phyloP scores from a whole-genome alignment of 2,113 vertebrate genomes.

The Cyanoderma ruficeps region DNA sequence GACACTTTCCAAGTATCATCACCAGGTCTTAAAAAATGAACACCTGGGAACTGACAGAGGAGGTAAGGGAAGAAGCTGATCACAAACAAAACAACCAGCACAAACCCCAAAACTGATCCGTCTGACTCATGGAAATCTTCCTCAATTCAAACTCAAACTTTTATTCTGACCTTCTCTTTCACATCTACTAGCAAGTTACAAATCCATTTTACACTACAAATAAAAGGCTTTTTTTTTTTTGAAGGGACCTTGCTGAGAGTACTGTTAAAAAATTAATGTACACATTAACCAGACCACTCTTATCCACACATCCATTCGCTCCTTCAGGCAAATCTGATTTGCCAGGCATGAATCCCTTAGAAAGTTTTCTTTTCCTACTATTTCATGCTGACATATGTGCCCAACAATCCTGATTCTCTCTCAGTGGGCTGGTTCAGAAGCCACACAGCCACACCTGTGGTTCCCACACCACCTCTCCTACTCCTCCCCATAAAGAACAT shows the following conservation, averaged over 20 bases:
- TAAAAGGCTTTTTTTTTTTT: neutral
- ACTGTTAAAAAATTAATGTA: neutral
- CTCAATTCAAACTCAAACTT: neutral
- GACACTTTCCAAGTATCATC: neutral
- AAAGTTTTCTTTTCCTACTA: neutral
- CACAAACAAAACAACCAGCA: neutral
- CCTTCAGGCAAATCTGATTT: neutral
- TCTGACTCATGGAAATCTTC: neutral
- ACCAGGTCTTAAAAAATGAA: neutral
- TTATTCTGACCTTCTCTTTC: neutral
- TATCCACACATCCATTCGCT: neutral
- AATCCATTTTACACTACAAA: neutral
- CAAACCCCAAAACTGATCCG: neutral
- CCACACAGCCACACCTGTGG: neutral
- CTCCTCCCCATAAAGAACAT: fast-evolving
- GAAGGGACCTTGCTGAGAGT: neutral
- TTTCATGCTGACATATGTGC: fast-evolving
- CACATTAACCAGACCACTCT: neutral
- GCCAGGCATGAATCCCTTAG: neutral
- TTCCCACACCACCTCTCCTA: neutral
- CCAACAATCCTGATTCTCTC: neutral
- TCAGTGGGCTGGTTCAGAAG: neutral
- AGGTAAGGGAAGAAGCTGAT: neutral
- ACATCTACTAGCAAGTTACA: neutral
- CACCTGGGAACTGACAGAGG: neutral